phyloP scores from a whole-genome alignment of 2,797 vertebrate genomes.

The Hipposideros larvatus region DNA sequence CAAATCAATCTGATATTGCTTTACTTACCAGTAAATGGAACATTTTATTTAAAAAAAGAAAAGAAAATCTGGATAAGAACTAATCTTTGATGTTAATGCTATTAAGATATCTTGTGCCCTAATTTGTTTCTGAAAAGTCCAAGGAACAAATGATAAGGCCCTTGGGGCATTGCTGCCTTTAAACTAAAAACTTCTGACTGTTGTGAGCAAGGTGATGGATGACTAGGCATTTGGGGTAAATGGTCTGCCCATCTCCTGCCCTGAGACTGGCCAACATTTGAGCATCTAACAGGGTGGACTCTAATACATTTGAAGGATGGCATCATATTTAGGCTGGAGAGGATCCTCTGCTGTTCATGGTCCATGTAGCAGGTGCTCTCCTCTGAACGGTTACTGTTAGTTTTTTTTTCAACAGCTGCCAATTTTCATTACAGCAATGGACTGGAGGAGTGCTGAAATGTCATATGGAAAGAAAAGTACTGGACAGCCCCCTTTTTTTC shows the following conservation, averaged over 20 bases:
- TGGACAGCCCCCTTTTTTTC: conserved; percentile 60
- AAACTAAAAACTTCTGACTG: conserved; percentile 46
- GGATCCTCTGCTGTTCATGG: conserved; percentile 7
- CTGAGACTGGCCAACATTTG: conserved; percentile 25
- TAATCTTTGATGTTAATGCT: conserved; percentile 26
- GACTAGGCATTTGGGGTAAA: not conserved
- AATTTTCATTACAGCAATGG: conserved; percentile 65
- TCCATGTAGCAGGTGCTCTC: conserved; percentile 57
- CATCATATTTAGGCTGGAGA: conserved; percentile 19
- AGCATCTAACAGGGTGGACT: not conserved
- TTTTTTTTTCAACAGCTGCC: conserved; percentile 65
- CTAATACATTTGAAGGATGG: conserved; percentile 50
- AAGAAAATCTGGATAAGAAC: not conserved
- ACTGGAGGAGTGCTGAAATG: conserved; percentile 69
- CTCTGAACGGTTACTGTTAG: conserved; percentile 59
- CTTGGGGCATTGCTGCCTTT: not conserved
- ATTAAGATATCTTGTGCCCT: not conserved
- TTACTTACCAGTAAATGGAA: conserved; percentile 43
- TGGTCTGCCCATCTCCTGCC: not conserved
- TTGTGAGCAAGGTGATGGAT: conserved; percentile 17
- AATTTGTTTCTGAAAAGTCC: conserved; percentile 55
- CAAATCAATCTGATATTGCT: conserved; percentile 57
- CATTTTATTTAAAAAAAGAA: not conserved
- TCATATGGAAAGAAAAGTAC: conserved; percentile 73
- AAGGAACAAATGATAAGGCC: conserved; percentile 41